phyloP scores from a whole-genome alignment of 2,113 vertebrate genomes.

The Sinocyclocheilus grahami region DNA sequence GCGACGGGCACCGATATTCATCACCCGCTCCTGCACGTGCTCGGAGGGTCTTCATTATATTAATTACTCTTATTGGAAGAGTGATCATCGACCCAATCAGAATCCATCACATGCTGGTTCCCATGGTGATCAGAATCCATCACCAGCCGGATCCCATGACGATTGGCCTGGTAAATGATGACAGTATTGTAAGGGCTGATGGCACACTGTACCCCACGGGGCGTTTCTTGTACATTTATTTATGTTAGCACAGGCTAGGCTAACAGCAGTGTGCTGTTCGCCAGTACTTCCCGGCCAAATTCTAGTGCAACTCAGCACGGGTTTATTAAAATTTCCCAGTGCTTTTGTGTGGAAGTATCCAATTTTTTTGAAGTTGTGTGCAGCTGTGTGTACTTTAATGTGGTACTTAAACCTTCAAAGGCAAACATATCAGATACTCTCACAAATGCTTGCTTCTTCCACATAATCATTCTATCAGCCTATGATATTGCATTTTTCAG shows the following conservation, averaged over 20 bases:
- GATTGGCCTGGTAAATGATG: constrained; percentile 83
- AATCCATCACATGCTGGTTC: constrained; percentile 85
- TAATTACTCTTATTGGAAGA: constrained; percentile 96
- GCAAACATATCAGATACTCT: not conserved
- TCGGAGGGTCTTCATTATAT: constrained; percentile 86
- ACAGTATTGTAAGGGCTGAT: constrained; percentile 71
- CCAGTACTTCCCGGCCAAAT: not conserved
- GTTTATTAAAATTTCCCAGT: not conserved
- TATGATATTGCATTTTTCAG: constrained; percentile 9
- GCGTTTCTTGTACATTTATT: constrained; percentile 76
- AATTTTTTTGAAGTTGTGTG: not conserved
- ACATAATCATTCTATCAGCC: not conserved
- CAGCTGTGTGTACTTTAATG: not conserved
- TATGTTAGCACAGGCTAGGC: constrained; percentile 74
- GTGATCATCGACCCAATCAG: constrained; percentile 86
- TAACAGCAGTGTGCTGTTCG: not conserved
- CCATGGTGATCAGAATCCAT: constrained; percentile 75
- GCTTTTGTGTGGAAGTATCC: not conserved
- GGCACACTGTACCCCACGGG: constrained; percentile 72
- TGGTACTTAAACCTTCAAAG: not conserved
- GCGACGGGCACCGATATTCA: constrained; percentile 70
- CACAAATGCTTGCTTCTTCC: not conserved
- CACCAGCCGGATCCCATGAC: constrained; percentile 69
- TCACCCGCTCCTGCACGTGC: constrained; percentile 75
- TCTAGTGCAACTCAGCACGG: not conserved